These are phyloP conservation scores for Hemiprocne comata DNA, from an alignment of 2,113 vertebrate genomes.

Conservation along the genomic window DNA sequence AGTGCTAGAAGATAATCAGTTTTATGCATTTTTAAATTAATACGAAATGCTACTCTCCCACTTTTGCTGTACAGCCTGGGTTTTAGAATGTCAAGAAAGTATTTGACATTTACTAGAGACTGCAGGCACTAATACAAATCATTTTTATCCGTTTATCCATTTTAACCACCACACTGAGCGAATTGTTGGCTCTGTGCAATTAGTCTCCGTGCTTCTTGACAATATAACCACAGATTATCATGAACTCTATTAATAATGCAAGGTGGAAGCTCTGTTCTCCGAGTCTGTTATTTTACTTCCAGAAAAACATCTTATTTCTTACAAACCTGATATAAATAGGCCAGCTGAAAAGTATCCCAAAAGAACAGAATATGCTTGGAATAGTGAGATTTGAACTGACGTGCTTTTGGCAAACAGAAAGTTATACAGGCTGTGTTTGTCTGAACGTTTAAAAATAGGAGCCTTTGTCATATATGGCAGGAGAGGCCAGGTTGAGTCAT, in stretches of 20 bases:
- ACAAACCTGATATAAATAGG: slow-evolving; percentile 31
- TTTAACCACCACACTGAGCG: slow-evolving; percentile 29
- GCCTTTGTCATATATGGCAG: slow-evolving; percentile 47
- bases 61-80: not conserved
- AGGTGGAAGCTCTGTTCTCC: slow-evolving; percentile 50
- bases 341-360: slow-evolving; percentile 51
- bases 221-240: slow-evolving; percentile 6
- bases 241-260: slow-evolving; percentile 38
- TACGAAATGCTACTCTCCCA: not conserved
- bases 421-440: slow-evolving; percentile 17
- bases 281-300: slow-evolving; percentile 26
- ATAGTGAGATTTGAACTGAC: slow-evolving; percentile 27
- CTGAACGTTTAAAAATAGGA: slow-evolving; percentile 67
- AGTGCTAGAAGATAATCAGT: slow-evolving; percentile 1
- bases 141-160: slow-evolving; percentile 50
- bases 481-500: slow-evolving; percentile 47
- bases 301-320: slow-evolving; percentile 54
- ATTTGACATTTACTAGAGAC: slow-evolving; percentile 61
- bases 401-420: slow-evolving; percentile 18
- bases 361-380: slow-evolving; percentile 35
- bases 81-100: slow-evolving; percentile 59
- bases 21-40: slow-evolving; percentile 41
- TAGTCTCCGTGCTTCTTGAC: slow-evolving; percentile 35
- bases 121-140: slow-evolving; percentile 46
- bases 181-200: slow-evolving; percentile 48